Evolutionary conservation across 2,888 invertebrate genomes (phyloP).

Genomic region (Drosophila kanekoi): DNA sequence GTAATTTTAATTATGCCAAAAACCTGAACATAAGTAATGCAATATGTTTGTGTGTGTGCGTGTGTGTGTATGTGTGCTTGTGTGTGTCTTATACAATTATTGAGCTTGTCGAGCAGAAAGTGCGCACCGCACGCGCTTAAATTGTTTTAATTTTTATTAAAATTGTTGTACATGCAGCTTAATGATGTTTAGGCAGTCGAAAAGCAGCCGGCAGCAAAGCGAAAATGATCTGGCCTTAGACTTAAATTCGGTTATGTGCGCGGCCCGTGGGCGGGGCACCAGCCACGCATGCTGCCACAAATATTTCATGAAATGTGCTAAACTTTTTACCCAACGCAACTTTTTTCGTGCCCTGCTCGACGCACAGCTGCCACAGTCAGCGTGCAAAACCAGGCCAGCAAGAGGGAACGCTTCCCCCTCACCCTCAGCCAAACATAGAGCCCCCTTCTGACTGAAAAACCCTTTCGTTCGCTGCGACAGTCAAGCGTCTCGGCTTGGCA

Average conservation of each 20-base stretch:
- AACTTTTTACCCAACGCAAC: conserved; percentile 47
- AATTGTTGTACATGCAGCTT: conserved; percentile 57
- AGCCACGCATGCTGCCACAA: conserved; percentile 55
- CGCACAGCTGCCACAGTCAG: conserved; percentile 51
- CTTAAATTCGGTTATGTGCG: not conserved
- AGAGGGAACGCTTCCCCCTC: not conserved
- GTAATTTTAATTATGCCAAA: conserved; percentile 54
- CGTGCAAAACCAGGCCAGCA: not conserved
- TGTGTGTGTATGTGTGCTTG: not conserved
- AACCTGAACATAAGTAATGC: conserved; percentile 37
- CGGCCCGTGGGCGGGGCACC: conserved; percentile 9
- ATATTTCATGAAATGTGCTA: conserved; percentile 51
- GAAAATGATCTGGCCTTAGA: conserved; percentile 41
- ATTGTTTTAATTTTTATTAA: conserved; percentile 54
- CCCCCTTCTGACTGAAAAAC: too few species aligned
- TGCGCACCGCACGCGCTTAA: conserved; percentile 33
- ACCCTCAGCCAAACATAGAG: not conserved
- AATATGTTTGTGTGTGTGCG: not conserved
- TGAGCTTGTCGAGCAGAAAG: conserved; percentile 59
- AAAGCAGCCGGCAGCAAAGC: conserved; percentile 22
- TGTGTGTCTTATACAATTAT: conserved; percentile 61
- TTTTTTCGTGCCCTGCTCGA: conserved; percentile 33
- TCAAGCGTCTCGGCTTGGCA: conserved; percentile 14
- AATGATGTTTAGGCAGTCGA: conserved; percentile 36
- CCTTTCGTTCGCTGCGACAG: not conserved